A percentile compares a stretch with the other conserved stretches of the same genome.
phyloP scores from a whole-genome alignment of 2,888 invertebrate species.

The Leptinotarsa rubiginosa region DNA sequence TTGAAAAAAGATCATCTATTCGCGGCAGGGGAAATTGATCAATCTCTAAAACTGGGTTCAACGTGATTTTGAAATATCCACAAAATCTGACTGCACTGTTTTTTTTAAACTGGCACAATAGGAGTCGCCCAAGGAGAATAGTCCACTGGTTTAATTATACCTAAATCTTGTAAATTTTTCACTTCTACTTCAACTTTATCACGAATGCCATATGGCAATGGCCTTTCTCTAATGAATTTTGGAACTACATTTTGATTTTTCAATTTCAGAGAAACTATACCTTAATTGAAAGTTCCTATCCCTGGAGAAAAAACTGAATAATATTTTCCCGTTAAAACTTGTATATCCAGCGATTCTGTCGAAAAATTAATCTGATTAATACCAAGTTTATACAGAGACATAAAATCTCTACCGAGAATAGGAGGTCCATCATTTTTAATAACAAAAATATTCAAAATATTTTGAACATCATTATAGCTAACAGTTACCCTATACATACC shows the following conservation, averaged over 20 bases:
- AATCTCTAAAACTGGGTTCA: no score
- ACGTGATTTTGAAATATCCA: no score
- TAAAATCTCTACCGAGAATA: conserved; percentile 17
- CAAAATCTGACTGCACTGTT: no score
- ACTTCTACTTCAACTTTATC: no score
- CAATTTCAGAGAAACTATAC: conserved; percentile 36
- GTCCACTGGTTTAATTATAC: no score
- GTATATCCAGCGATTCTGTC: conserved; percentile 1
- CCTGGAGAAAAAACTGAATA: conserved; percentile 31
- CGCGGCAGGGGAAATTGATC: no score
- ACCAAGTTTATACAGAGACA: neutral
- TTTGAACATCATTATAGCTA: neutral
- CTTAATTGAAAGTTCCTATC: no score
- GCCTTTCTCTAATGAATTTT: conserved; percentile 35
- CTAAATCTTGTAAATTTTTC: no score
- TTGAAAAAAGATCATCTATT: no score
- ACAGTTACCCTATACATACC: neutral
- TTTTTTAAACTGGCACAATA: no score
- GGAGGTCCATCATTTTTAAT: conserved; percentile 9
- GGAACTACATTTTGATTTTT: conserved; percentile 33
- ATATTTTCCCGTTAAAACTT: conserved; percentile 16
- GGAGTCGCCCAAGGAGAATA: no score
- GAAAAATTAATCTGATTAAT: conserved; percentile 6
- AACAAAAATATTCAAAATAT: conserved; percentile 11
- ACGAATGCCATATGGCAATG: conserved; percentile 32